phyloP scores from a whole-genome alignment of 1,140 invertebrate genomes.

The Neodiprion fabricii region DNA sequence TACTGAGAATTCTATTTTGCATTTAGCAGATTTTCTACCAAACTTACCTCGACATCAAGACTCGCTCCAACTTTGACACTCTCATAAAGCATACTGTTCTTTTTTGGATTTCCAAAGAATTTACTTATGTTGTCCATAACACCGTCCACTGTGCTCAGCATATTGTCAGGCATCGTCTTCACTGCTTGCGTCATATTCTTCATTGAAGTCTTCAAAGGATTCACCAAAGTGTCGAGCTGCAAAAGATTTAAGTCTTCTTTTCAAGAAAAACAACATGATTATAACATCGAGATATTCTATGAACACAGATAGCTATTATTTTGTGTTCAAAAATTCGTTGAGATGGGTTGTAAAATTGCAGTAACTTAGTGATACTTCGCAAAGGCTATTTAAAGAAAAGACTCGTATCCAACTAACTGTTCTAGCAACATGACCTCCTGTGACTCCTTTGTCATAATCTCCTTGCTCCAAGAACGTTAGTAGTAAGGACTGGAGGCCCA shows the following conservation, averaged over 20 bases:
- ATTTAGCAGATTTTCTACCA: constrained; percentile 10
- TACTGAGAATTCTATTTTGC: not conserved
- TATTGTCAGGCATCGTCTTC: constrained; percentile 84
- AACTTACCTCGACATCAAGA: constrained; percentile 67
- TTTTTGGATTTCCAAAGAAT: constrained; percentile 61
- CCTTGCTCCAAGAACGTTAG: constrained; percentile 81
- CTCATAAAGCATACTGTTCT: constrained; percentile 55
- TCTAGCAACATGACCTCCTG: constrained; percentile 65
- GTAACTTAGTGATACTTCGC: not conserved
- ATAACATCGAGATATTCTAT: too few relatives aligned
- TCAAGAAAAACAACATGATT: too few relatives aligned
- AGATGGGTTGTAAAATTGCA: constrained; percentile 11
- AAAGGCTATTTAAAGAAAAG: constrained; percentile 15
- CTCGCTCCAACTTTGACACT: constrained; percentile 69
- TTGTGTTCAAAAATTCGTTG: constrained; percentile 10
- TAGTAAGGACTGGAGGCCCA: constrained; percentile 73
- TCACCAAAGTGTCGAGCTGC: constrained; percentile 79
- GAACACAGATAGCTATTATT: not conserved
- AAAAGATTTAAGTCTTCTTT: constrained; percentile 32
- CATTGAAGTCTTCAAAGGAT: constrained; percentile 83
- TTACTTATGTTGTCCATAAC: constrained; percentile 79
- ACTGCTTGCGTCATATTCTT: constrained; percentile 75
- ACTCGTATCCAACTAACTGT: constrained; percentile 57
- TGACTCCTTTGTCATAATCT: constrained; percentile 75
- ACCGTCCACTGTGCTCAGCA: constrained; percentile 81